Conservation (phyloP, 2,888 invertebrate genomes). For the Apamea monoglypha region DNA sequence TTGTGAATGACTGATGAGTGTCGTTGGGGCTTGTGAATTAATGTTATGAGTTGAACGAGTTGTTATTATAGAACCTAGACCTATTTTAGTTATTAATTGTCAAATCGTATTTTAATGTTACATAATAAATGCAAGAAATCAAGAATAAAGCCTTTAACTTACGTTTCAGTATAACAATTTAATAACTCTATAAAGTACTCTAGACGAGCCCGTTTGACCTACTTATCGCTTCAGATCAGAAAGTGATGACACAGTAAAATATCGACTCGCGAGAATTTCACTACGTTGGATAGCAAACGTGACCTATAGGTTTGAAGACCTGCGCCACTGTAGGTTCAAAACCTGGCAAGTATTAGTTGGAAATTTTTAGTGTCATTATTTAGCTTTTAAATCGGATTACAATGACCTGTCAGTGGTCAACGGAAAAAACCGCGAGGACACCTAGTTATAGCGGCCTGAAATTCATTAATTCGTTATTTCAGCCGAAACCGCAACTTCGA, state of each 20-base stretch:
- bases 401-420: background rate
- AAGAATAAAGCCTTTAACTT: background rate
- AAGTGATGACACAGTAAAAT: constrained; percentile 17
- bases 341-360: background rate
- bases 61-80: background rate
- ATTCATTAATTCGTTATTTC: background rate
- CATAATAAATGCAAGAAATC: no score
- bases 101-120: background rate
- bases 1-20: background rate
- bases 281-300: background rate
- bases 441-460: background rate
- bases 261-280: background rate
- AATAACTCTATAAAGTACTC: background rate
- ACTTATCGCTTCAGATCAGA: constrained; percentile 27
- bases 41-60: background rate
- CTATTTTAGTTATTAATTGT: no score
- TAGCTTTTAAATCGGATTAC: background rate
- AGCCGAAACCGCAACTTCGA: no score
- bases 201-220: constrained; percentile 37
- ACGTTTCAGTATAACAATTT: constrained; percentile 5
- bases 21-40: background rate
- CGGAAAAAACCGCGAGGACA: background rate
- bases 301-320: background rate
- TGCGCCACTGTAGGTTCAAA: background rate
- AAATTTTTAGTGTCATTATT: background rate